Conservation (phyloP, 1,140 invertebrate genomes). For the Tetramorium alpestre region DNA sequence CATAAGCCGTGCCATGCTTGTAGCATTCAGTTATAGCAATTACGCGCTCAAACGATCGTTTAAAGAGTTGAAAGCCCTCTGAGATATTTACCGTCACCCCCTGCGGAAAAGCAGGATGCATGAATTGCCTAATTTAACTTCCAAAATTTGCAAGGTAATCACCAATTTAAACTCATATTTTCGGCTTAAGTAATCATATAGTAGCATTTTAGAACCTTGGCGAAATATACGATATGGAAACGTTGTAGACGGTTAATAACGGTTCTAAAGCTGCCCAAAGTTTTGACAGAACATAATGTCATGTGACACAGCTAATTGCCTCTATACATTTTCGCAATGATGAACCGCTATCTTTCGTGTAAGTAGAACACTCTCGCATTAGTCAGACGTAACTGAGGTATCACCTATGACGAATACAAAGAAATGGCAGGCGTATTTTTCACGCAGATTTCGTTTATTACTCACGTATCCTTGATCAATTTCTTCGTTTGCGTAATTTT, state of each 20-base stretch:
- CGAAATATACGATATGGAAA: slow-evolving; percentile 41
- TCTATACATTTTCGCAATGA: slow-evolving; percentile 46
- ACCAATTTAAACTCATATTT: slow-evolving; percentile 43
- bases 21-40: slow-evolving; percentile 45
- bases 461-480: neutral
- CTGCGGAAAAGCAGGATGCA: neutral
- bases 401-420: slow-evolving; percentile 6
- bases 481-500: neutral
- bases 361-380: slow-evolving; percentile 34
- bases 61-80: slow-evolving; percentile 23
- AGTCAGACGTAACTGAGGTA: neutral
- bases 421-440: neutral
- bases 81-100: slow-evolving; percentile 41
- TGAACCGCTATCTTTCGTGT: slow-evolving; percentile 25
- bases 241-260: slow-evolving; percentile 53
- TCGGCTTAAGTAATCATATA: slow-evolving; percentile 38
- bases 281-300: slow-evolving; percentile 61
- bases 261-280: slow-evolving; percentile 44
- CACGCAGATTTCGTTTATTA: neutral
- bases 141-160: slow-evolving; percentile 47
- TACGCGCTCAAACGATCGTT: slow-evolving; percentile 44
- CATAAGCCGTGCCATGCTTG: slow-evolving; percentile 28
- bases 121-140: slow-evolving; percentile 55
- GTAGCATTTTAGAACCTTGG: slow-evolving; percentile 13
- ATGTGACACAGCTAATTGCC: slow-evolving; percentile 44